These are phyloP conservation scores for Acrossocheilus wenchowensis DNA, from an alignment of 2,797 vertebrate genomes.

Conservation along the genomic window DNA sequence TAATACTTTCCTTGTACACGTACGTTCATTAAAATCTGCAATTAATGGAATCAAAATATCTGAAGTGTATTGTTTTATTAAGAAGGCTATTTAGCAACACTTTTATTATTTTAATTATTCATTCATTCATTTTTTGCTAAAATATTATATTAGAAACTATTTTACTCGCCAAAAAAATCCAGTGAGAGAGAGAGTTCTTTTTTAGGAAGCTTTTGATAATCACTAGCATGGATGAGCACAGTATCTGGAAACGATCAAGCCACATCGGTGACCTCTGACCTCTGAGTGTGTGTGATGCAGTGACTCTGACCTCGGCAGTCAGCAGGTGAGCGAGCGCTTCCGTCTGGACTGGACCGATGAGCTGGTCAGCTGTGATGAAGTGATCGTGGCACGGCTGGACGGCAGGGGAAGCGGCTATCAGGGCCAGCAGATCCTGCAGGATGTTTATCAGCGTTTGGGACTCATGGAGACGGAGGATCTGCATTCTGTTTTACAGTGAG, in stretches of 20 bases:
- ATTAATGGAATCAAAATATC: too few relatives aligned
- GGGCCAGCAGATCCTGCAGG: slow-evolving; percentile 58
- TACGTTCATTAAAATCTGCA: too few relatives aligned
- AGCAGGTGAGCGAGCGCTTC: slow-evolving; percentile 55
- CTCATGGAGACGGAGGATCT: slow-evolving; percentile 59
- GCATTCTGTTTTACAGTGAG: slow-evolving; percentile 56
- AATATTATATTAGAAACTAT: not conserved
- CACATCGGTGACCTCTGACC: not conserved
- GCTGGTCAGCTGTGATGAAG: slow-evolving; percentile 58
- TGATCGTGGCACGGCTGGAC: slow-evolving; percentile 60
- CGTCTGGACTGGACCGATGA: slow-evolving; percentile 61
- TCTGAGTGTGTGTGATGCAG: slow-evolving; percentile 46
- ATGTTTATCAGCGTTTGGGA: slow-evolving; percentile 57
- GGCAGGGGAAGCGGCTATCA: slow-evolving; percentile 60
- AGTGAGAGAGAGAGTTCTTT: too few relatives aligned
- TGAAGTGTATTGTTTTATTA: too few relatives aligned
- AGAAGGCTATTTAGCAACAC: not conserved
- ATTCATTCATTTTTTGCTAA: not conserved
- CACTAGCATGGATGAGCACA: not conserved
- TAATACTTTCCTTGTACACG: too few relatives aligned
- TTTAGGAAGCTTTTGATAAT: too few relatives aligned
- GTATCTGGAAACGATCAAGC: not conserved
- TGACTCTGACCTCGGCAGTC: slow-evolving; percentile 56
- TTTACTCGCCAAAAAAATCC: not conserved
- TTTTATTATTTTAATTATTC: too few relatives aligned